phyloP scores from a whole-genome alignment of 2,113 vertebrate species.

The Plestiodon gilberti region DNA sequence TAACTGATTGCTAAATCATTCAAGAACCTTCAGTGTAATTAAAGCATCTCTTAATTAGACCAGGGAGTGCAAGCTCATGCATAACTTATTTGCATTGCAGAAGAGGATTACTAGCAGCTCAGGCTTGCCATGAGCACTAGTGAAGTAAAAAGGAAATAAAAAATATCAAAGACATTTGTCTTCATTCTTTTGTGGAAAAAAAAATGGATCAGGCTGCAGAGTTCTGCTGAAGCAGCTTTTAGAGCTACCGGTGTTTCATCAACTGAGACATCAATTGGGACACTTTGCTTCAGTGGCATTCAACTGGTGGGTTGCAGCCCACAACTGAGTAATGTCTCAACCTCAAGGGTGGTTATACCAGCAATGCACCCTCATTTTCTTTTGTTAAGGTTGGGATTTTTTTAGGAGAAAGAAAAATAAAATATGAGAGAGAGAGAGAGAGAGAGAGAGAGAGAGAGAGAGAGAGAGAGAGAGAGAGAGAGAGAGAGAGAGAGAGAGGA shows the following conservation, averaged over 20 bases:
- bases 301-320: not conserved
- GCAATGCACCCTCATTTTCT: not conserved
- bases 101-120: accelerated
- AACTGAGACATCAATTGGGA: not conserved
- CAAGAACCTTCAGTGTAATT: not conserved
- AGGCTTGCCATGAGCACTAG: not conserved
- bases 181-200: not conserved
- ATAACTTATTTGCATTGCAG: not conserved
- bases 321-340: not conserved
- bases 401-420: not conserved
- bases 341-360: not conserved
- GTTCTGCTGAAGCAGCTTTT: not conserved
- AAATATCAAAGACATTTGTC: not conserved
- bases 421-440: not conserved
- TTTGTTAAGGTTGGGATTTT: not conserved
- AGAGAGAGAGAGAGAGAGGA: too few relatives aligned
- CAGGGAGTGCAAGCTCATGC: not conserved
- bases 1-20: not conserved
- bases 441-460: not conserved
- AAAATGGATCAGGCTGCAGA: not conserved
- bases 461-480: not conserved
- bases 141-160: not conserved
- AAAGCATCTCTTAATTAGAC: conserved; percentile 14
- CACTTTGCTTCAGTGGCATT: not conserved
- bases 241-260: not conserved